Conservation (phyloP, 2,113 vertebrate genomes). For the Scalopus aquaticus region DNA sequence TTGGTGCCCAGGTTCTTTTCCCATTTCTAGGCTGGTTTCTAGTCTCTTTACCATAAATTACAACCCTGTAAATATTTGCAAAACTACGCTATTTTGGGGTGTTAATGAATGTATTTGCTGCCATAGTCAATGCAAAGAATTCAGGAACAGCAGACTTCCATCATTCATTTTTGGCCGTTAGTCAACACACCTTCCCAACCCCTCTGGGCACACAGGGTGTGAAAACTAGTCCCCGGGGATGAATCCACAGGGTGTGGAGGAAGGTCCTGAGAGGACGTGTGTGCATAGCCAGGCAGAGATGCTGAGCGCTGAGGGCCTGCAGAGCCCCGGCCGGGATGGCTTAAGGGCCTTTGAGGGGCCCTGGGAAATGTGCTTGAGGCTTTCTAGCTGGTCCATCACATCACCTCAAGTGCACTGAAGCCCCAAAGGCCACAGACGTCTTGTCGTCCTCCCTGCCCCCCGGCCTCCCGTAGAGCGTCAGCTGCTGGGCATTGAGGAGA, state of each 20-base stretch:
- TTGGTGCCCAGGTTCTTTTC: neutral
- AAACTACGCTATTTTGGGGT: neutral
- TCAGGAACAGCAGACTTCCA: neutral
- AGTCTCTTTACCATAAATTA: neutral
- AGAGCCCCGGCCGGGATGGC: neutral
- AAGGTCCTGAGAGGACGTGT: neutral
- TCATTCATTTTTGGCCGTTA: neutral
- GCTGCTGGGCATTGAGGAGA: neutral
- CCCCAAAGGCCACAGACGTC: neutral
- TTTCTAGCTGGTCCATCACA: neutral
- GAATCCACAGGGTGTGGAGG: neutral
- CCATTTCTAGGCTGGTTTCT: neutral
- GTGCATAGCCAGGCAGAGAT: accelerated
- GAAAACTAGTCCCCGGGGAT: neutral
- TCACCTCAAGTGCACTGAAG: neutral
- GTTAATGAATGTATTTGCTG: neutral
- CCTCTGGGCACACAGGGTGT: neutral
- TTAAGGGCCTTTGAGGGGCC: too few relatives aligned
- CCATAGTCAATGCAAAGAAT: neutral
- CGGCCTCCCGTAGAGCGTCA: neutral
- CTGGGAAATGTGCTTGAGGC: too few relatives aligned
- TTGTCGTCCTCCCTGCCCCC: neutral
- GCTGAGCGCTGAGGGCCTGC: accelerated
- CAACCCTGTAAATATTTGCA: neutral
- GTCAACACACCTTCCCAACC: neutral